Conservation (phyloP, 1,140 invertebrate genomes). For the Pogonomyrmex barbatus region DNA sequence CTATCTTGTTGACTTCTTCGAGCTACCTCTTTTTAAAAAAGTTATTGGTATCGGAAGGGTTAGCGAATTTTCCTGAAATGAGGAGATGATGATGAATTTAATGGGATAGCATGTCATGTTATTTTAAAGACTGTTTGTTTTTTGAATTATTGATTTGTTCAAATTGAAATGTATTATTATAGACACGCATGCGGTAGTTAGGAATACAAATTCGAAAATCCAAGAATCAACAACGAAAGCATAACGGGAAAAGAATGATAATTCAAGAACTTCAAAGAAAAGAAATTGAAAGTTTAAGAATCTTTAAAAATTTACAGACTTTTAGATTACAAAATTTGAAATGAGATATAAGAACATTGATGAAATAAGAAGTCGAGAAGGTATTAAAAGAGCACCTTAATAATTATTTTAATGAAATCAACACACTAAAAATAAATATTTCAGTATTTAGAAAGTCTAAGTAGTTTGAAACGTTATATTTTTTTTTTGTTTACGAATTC, state of each 20-base stretch:
- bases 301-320: background rate
- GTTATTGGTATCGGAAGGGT: slow-evolving; percentile 34
- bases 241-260: background rate
- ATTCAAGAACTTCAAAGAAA: no score
- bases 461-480: background rate
- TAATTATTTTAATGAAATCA: background rate
- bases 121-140: background rate
- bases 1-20: slow-evolving; percentile 56
- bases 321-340: background rate
- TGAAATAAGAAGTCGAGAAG: background rate
- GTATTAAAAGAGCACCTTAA: background rate
- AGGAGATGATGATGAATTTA: background rate
- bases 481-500: background rate
- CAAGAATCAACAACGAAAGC: background rate
- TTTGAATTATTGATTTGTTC: background rate
- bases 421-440: background rate
- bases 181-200: background rate
- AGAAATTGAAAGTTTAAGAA: background rate
- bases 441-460: no score
- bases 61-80: slow-evolving; percentile 12
- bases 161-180: background rate
- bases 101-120: background rate
- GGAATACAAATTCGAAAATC: background rate
- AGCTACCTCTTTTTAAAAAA: slow-evolving; percentile 35
- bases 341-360: background rate